Evolutionary conservation across 1,140 invertebrate species (phyloP).

Genomic region (Trichomalopsis sarcophagae): DNA sequence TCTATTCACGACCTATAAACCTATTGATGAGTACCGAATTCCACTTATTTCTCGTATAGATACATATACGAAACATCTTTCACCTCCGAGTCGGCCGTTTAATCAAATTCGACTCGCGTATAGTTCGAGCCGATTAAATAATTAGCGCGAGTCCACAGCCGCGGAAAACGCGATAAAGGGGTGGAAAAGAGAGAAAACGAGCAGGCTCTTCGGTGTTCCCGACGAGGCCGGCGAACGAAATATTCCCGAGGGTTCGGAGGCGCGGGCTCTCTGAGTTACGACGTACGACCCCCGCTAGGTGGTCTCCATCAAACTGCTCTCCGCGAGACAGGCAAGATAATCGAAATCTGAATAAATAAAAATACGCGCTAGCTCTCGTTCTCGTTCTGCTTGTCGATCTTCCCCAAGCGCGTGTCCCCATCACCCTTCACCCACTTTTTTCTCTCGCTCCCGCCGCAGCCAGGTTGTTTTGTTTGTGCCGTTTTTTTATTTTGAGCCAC

Average conservation of each 20-base stretch:
- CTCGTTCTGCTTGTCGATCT: slow-evolving; percentile 48
- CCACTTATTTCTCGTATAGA: not conserved
- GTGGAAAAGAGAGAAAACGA: not conserved
- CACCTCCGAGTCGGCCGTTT: not conserved
- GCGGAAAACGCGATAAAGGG: slow-evolving; percentile 30
- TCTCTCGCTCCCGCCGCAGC: not conserved
- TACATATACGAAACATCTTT: not conserved
- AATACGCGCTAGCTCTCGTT: slow-evolving; percentile 48
- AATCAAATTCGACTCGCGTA: not conserved
- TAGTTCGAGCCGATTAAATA: slow-evolving; percentile 4
- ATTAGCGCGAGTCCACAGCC: not conserved
- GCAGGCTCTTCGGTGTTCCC: slow-evolving; percentile 51
- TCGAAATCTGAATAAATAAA: slow-evolving; percentile 70
- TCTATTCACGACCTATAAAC: slow-evolving; percentile 26
- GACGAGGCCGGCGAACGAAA: slow-evolving; percentile 59
- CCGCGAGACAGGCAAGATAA: slow-evolving; percentile 65
- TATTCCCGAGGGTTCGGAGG: slow-evolving; percentile 59
- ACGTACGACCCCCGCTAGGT: slow-evolving; percentile 63
- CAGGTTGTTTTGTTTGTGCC: slow-evolving; percentile 12
- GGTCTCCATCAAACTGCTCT: slow-evolving; percentile 64
- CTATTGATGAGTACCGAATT: slow-evolving; percentile 9
- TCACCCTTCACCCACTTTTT: slow-evolving; percentile 46
- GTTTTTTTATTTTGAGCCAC: not conserved
- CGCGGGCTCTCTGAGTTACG: slow-evolving; percentile 60
- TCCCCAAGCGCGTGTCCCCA: slow-evolving; percentile 40